Base-by-base conservation (phyloP, 1,140 invertebrate genomes). In the Achroia grisella region DNA sequence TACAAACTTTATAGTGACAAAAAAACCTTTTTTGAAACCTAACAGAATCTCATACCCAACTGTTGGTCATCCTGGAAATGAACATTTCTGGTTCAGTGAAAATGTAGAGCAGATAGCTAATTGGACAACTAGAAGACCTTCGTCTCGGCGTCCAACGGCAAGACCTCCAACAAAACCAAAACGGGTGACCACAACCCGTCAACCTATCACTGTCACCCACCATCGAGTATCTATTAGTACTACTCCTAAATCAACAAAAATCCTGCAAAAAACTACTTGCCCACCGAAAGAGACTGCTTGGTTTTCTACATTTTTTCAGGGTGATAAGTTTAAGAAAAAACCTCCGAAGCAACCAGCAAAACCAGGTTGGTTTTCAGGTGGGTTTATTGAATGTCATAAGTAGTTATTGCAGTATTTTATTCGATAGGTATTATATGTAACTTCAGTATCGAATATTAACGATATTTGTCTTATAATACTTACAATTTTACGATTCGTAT, bases 351-450 rank as follows among this genome's bases (percentile, higher is more conserved):
- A 64, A 17, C 65, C 76, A 54, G 51, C 48, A 42, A 78, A 71
- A 61, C 51, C 76, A 75, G 72, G 71, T 80, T 78, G 69, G 77
- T 79, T 78, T 56, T 32, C 64, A 70, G 75, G 71, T 77, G 68
- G 54, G 77, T 78, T 51, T 11, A 39, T 6, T 28, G 4, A n/a
- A 23, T 23, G 2, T 23, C 2, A 23, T 23, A 23, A 23, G 17
- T 23, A 23, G 2, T 3, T 23, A 23, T 3, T 6, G 17, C 17
- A 23, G 17, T 23, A 23, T 23, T 6, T 23, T 23, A 6, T 23
- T 6, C 17, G 17, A 23, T 23, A 23, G 17, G 17, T 23, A 23
- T 23, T 3, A 6, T n/a, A n/a, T n/a, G n/a, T n/a, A n/a, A n/a
- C n/a, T n/a, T n/a, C n/a, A n/a, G n/a, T n/a, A n/a, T n/a, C n/a